phyloP scores from a whole-genome alignment of 2,113 vertebrate species.

The Struthio camelus region DNA sequence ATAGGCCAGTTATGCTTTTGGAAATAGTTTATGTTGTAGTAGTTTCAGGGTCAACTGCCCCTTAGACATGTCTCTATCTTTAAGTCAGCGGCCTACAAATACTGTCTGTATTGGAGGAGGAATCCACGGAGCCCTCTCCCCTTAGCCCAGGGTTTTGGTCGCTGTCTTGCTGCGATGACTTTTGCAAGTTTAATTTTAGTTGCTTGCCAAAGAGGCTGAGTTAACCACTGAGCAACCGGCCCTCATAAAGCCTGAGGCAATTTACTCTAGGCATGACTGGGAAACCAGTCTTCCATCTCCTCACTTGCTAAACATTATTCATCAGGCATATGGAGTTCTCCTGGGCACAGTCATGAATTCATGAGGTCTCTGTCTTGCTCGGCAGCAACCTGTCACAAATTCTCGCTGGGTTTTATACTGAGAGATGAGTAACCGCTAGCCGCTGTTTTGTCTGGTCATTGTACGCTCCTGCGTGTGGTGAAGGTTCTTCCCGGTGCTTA shows the following conservation, averaged over 20 bases:
- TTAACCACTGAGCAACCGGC: slow-evolving; percentile 44
- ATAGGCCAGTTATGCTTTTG: slow-evolving; percentile 27
- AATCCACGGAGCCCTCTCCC: not conserved
- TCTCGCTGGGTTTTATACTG: not conserved
- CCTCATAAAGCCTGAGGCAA: slow-evolving; percentile 21
- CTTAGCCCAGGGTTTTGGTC: slow-evolving; percentile 16
- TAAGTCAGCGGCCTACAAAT: not conserved
- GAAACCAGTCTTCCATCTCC: not conserved
- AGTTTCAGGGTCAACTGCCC: slow-evolving; percentile 46
- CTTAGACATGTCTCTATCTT: slow-evolving; percentile 4
- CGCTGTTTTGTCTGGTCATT: not conserved
- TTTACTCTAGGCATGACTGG: not conserved
- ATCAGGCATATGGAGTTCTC: not conserved
- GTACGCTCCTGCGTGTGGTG: not conserved
- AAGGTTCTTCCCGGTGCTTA: not conserved
- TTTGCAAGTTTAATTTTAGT: slow-evolving; percentile 58
- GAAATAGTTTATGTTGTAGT: slow-evolving; percentile 11
- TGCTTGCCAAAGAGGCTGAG: slow-evolving; percentile 31
- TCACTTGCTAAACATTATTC: slow-evolving; percentile 2
- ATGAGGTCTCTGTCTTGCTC: not conserved
- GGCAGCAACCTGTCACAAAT: not conserved
- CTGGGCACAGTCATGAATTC: not conserved
- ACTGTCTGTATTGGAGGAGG: not conserved
- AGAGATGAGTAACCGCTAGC: not conserved
- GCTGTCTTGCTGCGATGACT: slow-evolving; percentile 1